phyloP scores from a whole-genome alignment of 1,140 invertebrate genomes.

The Reticulitermes speratus region DNA sequence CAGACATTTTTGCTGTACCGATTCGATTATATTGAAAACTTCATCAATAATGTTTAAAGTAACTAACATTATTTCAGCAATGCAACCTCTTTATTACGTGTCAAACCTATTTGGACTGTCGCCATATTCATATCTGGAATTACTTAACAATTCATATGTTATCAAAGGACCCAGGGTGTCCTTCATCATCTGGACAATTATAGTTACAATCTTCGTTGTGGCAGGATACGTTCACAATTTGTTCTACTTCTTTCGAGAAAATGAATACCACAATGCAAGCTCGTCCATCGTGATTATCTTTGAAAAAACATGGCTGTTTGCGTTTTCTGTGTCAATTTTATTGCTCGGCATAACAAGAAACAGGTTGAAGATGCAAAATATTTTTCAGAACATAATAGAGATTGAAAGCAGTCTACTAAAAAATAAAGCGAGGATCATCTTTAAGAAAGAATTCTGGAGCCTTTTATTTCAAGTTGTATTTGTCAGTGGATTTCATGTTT shows the following conservation, averaged over 20 bases:
- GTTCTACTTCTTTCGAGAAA: background rate
- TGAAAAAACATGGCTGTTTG: conserved; percentile 1
- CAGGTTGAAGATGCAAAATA: background rate
- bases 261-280: background rate
- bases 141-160: background rate
- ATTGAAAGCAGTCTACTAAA: background rate
- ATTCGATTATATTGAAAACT: too few species aligned
- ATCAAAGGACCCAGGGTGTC: background rate
- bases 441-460: background rate
- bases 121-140: background rate
- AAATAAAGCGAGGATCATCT: background rate
- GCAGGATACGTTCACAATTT: background rate
- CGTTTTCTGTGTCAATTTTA: background rate
- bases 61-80: background rate
- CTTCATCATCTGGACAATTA: background rate
- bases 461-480: background rate
- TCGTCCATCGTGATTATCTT: background rate
- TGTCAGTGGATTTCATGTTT: background rate
- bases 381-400: background rate
- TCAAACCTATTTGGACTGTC: background rate
- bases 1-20: too few species aligned
- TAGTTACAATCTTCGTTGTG: background rate
- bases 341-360: background rate
- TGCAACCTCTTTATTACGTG: background rate
- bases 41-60: too few species aligned